Evolutionary conservation across 2,797 vertebrate genomes (phyloP).

Genomic region (Sebastes elongatus): DNA sequence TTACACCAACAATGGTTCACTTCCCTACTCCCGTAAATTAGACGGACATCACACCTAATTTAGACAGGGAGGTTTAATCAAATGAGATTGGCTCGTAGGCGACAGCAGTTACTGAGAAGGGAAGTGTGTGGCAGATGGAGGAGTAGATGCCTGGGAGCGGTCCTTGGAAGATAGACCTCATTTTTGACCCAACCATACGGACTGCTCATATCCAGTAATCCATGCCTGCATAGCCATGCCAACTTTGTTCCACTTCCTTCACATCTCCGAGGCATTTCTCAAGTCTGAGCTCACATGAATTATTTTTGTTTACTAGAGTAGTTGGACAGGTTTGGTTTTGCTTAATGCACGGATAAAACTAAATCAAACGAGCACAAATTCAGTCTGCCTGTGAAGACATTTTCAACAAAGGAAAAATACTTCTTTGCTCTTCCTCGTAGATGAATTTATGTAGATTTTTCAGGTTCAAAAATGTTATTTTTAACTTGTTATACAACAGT

Average conservation of each 20-base stretch:
- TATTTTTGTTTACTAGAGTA: neutral
- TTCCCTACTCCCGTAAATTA: neutral
- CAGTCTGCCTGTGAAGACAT: neutral
- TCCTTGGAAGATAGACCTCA: slow-evolving; percentile 74
- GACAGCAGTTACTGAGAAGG: slow-evolving; percentile 42
- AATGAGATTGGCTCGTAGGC: slow-evolving; percentile 45
- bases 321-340: neutral
- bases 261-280: slow-evolving; percentile 29
- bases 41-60: slow-evolving; percentile 12
- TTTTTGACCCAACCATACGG: slow-evolving; percentile 79
- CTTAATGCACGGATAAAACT: neutral
- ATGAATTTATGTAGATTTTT: slow-evolving; percentile 3
- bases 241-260: slow-evolving; percentile 34
- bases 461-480: slow-evolving; percentile 20
- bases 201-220: slow-evolving; percentile 60
- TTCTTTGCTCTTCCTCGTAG: slow-evolving; percentile 10
- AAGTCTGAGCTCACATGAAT: slow-evolving; percentile 1
- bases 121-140: slow-evolving; percentile 79
- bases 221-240: slow-evolving; percentile 46
- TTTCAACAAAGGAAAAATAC: neutral
- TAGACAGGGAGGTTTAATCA: slow-evolving; percentile 29
- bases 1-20: slow-evolving; percentile 7
- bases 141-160: slow-evolving; percentile 74
- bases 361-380: slow-evolving; percentile 9
- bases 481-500: slow-evolving; percentile 36